A percentile compares a stretch with the other conserved stretches of the same genome.
Evolutionary conservation across 2,113 vertebrate species (phyloP).

Genomic region (Tupaia chinensis): DNA sequence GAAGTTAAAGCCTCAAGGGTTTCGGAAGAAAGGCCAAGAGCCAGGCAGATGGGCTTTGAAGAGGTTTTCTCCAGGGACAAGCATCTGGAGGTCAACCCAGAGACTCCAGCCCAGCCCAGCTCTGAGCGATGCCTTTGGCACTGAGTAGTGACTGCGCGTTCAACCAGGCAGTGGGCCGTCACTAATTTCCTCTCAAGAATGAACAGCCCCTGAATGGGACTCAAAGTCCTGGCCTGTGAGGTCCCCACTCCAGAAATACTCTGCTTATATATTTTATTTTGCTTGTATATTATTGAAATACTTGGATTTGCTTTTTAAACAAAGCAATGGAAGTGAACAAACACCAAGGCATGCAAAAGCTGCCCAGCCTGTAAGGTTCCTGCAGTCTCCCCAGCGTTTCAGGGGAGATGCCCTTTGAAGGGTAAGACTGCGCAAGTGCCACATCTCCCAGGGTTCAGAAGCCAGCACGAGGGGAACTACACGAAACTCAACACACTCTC

Average conservation of each 20-base stretch:
- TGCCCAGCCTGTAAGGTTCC: neutral
- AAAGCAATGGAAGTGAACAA: neutral
- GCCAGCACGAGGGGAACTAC: neutral
- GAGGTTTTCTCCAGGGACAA: neutral
- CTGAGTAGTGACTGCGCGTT: accelerated
- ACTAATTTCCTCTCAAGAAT: neutral
- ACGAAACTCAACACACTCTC: neutral
- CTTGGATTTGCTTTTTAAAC: neutral
- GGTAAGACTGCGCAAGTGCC: neutral
- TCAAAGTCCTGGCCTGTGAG: accelerated
- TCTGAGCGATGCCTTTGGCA: neutral
- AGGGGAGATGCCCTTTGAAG: neutral
- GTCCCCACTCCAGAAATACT: neutral
- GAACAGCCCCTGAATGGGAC: neutral
- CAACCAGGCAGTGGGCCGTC: neutral
- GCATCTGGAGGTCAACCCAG: neutral
- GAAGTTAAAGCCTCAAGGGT: neutral
- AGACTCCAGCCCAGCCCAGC: neutral
- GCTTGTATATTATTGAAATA: neutral
- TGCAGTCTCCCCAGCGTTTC: too few species aligned
- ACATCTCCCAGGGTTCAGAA: neutral
- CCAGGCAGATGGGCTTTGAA: neutral
- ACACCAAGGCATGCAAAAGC: neutral
- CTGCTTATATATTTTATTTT: neutral
- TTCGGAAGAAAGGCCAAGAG: neutral